Percentiles rank a stretch among this genome's conserved stretches.
phyloP scores from a whole-genome alignment of 2,888 invertebrate species.

The Atrina japonica region DNA sequence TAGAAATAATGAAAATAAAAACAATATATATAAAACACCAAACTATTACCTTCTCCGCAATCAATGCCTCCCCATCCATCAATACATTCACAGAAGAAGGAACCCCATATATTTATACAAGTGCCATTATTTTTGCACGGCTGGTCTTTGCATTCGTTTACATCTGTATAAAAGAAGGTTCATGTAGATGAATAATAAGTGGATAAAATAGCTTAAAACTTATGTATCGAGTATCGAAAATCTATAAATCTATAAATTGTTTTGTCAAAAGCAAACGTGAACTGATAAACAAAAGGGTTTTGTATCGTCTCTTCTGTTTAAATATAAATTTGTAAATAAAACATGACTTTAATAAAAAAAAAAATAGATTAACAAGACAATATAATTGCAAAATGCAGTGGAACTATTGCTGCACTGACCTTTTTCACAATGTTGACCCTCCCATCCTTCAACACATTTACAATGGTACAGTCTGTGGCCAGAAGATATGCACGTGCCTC shows the following conservation, averaged over 20 bases:
- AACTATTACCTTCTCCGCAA: constrained; percentile 10
- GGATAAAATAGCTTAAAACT: no score
- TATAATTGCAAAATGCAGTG: not conserved
- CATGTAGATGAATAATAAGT: no score
- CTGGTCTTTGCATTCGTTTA: constrained; percentile 23
- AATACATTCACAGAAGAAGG: constrained; percentile 9
- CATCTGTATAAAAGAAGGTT: constrained; percentile 3
- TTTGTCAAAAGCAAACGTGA: no score
- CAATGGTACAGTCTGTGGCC: not conserved
- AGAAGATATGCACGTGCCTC: constrained; percentile 5
- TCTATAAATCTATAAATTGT: not conserved
- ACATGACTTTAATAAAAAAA: not conserved
- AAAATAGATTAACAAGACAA: not conserved
- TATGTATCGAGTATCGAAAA: no score
- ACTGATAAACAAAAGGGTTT: no score
- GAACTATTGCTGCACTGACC: not conserved
- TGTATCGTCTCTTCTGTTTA: not conserved
- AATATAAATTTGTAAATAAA: not conserved
- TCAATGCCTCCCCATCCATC: constrained; percentile 10
- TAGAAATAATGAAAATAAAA: not conserved
- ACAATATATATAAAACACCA: not conserved
- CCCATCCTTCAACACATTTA: constrained; percentile 9
- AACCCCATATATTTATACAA: constrained; percentile 10
- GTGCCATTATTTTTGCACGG: constrained; percentile 23
- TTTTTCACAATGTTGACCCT: constrained; percentile 16